Percentiles rank a stretch among this genome's conserved stretches.
phyloP scores from a whole-genome alignment of 1,140 invertebrate genomes.

The Dermatophagoides farinae region DNA sequence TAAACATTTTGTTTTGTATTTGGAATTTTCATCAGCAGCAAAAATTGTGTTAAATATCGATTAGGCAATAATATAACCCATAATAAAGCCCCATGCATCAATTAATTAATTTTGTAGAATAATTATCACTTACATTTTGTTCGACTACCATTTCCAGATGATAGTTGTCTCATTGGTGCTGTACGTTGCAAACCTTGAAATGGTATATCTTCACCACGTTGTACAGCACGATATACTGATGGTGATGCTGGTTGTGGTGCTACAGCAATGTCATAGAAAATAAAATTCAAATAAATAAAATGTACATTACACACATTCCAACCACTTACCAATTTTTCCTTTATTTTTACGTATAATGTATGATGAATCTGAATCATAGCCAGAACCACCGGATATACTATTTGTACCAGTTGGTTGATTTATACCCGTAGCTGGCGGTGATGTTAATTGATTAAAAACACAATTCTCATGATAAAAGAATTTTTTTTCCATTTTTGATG shows the following conservation, averaged over 20 bases:
- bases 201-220: conserved; percentile 16
- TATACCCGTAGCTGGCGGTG: neutral
- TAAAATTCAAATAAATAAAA: neutral
- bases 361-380: conserved; percentile 15
- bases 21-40: too few species aligned
- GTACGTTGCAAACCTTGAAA: conserved; percentile 5
- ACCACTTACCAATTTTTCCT: neutral
- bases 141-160: too few species aligned
- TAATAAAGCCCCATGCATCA: too few species aligned
- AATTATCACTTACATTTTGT: too few species aligned
- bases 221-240: conserved; percentile 11
- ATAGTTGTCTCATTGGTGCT: neutral
- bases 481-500: too few species aligned
- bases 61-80: too few species aligned
- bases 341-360: conserved; percentile 14
- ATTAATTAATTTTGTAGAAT: too few species aligned
- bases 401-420: neutral
- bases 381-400: neutral
- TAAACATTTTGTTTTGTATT: too few species aligned
- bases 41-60: too few species aligned
- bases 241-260: conserved; percentile 10
- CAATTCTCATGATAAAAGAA: conserved; percentile 11
- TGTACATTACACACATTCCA: neutral
- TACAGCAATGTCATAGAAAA: neutral
- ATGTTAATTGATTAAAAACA: conserved; percentile 13